These are phyloP conservation scores for Drosophila emarginata DNA, from an alignment of 2,888 invertebrate genomes.

Conservation along the genomic window DNA sequence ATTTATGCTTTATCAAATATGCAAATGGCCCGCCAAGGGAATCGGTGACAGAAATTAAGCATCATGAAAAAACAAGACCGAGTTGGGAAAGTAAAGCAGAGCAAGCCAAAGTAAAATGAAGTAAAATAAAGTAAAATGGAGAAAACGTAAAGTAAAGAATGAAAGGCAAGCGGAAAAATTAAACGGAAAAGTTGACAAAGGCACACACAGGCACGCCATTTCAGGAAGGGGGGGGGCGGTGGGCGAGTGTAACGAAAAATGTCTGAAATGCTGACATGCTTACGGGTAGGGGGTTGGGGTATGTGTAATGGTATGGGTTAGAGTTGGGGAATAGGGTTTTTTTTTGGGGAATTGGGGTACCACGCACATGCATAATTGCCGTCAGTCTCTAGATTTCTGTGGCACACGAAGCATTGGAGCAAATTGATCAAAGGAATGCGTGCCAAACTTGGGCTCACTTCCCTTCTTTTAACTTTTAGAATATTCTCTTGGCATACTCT, in stretches of 20 bases:
- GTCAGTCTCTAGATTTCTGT: conserved; percentile 20
- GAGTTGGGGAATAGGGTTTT: background rate
- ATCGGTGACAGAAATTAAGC: conserved; percentile 68
- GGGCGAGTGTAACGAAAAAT: conserved; percentile 48
- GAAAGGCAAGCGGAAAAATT: conserved; percentile 11
- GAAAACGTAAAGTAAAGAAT: conserved; percentile 3
- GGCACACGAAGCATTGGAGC: background rate
- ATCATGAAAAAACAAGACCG: conserved; percentile 58
- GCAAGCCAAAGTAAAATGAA: background rate
- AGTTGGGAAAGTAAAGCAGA: background rate
- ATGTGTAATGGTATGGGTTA: background rate
- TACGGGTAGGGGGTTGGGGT: background rate
- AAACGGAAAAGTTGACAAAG: background rate
- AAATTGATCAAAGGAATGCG: conserved; percentile 63
- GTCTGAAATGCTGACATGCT: conserved; percentile 31
- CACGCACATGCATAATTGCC: conserved; percentile 40
- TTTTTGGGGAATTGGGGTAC: conserved; percentile 36
- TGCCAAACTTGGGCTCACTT: conserved; percentile 33
- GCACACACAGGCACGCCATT: conserved; percentile 5
- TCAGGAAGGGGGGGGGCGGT: background rate
- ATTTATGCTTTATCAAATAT: conserved; percentile 65
- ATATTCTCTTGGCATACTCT: background rate
- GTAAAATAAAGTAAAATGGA: background rate
- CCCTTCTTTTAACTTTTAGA: conserved; percentile 2
- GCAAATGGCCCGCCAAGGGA: conserved; percentile 49